Evolutionary conservation across 2,797 vertebrate genomes (phyloP).

Genomic region (Carduelis carduelis): DNA sequence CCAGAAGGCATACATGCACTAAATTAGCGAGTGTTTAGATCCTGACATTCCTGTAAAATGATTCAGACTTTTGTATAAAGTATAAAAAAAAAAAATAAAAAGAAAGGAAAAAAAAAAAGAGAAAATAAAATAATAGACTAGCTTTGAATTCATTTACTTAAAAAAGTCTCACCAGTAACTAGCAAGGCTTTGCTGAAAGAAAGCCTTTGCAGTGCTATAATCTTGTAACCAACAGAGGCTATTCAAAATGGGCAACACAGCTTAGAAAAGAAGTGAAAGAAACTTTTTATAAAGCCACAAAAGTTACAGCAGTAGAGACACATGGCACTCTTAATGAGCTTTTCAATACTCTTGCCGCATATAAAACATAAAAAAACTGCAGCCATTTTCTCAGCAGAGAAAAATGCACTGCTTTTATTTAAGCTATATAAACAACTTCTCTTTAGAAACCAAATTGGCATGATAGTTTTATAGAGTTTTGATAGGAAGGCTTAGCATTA

Average conservation of each 20-base stretch:
- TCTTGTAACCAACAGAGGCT: conserved; percentile 24
- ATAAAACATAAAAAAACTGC: conserved; percentile 44
- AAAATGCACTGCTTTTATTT: conserved; percentile 60
- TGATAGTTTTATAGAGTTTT: conserved; percentile 47
- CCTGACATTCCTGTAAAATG: conserved; percentile 17
- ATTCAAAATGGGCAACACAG: conserved; percentile 28
- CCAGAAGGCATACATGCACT: not conserved
- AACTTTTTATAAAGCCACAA: conserved; percentile 24
- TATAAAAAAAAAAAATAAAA: not conserved
- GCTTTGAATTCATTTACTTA: not conserved
- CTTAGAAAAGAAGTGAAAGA: conserved; percentile 49
- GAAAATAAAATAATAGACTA: not conserved
- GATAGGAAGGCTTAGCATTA: conserved; percentile 45
- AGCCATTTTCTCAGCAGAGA: conserved; percentile 58
- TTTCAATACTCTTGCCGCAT: conserved; percentile 36
- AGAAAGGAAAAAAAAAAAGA: not conserved
- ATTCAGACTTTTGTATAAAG: conserved; percentile 8
- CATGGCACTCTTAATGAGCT: conserved; percentile 40
- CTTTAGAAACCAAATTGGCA: conserved; percentile 42
- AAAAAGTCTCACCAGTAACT: not conserved
- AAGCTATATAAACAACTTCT: conserved; percentile 32
- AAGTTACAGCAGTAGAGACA: conserved; percentile 44
- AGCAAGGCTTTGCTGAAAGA: not conserved
- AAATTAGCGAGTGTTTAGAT: conserved; percentile 24
- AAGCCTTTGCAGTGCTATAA: not conserved